Base-by-base conservation (phyloP, 2,113 vertebrate genomes). In the Sphyrna mokarran region DNA sequence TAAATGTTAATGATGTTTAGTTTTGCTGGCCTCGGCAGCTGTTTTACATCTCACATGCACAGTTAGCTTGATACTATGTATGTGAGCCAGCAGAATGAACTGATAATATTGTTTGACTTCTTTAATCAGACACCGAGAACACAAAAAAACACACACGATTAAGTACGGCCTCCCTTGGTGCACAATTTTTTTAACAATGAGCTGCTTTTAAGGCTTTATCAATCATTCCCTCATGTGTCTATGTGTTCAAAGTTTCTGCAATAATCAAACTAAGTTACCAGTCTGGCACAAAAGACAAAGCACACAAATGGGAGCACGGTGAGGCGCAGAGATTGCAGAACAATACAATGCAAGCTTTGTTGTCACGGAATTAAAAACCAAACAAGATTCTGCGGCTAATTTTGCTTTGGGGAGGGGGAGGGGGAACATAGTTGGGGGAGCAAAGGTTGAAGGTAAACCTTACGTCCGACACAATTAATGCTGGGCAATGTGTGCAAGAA, bases 61-160 rank as follows among this genome's bases (percentile, higher is more conserved):
- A 68, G 89, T 68, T 37, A 22, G 89, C 61, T 93, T 66, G 89
- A n/a, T 66, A 66, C 61, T 66, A 37, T 37, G 61, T n/a, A 40
- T 37, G 61, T 63, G 61, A 93, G 66, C 61, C 89, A 66, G 61
- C 89, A 68, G 66, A 66, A 37, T 37, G 14, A n/a, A 93, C 89
- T 66, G 89, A 37, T 66, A 93, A 66, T 66, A 93, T 66, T 40
- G 89, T 93, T 93, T 93, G n/a, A 93, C 63, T 37, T 66, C n/a
- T 68, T 93, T 66, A 18, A 93, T 93, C 89, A 37, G 33, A 18
- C 63, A 63, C 63, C 7, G 7, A 37, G 89, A 66, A 66, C 61
- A 93, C 68, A 93, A 13, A 18, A 66, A 93, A 43, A 10, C 86
- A 89, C 58, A 18, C 33, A 22, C 8, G 89, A 93, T 68, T 93